Evolutionary conservation across 2,888 invertebrate genomes (phyloP), one percentile per base, ranked within the genome.

Genomic region (Myopa testacea): DNA sequence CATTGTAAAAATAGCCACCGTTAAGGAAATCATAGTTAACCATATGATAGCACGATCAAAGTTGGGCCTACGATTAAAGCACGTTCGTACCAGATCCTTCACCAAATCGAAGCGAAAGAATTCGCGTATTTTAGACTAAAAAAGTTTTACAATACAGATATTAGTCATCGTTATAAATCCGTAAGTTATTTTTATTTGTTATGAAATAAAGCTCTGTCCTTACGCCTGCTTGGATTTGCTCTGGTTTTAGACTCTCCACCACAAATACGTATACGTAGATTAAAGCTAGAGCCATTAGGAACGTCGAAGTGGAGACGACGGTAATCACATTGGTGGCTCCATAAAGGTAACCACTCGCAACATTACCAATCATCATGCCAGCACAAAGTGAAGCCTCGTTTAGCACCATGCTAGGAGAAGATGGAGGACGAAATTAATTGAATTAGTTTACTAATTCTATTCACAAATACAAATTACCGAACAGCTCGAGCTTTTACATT

Each of bases 351-450:
- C 94, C 91, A 81, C 94, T 93, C 0, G 88, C 83, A 37, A 93
- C 84, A 14, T 91, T 90, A 14, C 95, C 94, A 34, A 91, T 77
- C 77, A 94, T 90, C 80, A 92, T 89, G 16, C 94, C 94, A 0
- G 91, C 84, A 70, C 91, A 91, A 37, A 93, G 88, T 0, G 91
- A 87, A 0, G 91, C 92, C 84, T 94, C 93, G 80, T 94, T 86
- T 58, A 92, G 82, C 3, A 92, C 92, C 92, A 93, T 92, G 87
- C 94, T 93, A 86, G 60, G 90, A 81, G 14, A 81, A 81, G 80
- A 34, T 45, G 3, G 45, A 26, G 26, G 2, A 40, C 26, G 26
- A n/a, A 14, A 58, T 12, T 8, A 0, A n/a, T 34, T 38, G 34
- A n/a, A 58, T 2, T 7, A n/a, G 62, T 12, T 62, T 40, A 45